phyloP scores from a whole-genome alignment of 1,140 invertebrate genomes.

The Aplysia californica region DNA sequence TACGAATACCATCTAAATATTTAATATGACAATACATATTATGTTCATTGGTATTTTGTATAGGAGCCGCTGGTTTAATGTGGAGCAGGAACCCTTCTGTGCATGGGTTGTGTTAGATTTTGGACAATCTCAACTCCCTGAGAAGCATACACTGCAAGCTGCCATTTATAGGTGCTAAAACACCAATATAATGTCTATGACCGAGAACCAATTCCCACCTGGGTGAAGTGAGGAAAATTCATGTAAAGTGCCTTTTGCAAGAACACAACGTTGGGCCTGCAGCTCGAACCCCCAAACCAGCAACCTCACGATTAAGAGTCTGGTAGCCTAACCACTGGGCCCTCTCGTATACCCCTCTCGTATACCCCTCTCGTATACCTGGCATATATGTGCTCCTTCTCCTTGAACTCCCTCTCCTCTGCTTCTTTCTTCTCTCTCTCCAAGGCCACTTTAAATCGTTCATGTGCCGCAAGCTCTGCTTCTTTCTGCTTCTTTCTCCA shows the following conservation, averaged over 20 bases:
- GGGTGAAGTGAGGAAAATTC: background rate
- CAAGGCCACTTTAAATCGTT: constrained; percentile 45
- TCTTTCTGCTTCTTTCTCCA: constrained; percentile 14
- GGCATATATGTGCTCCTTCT: constrained; percentile 52
- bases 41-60: no score
- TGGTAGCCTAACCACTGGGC: no score
- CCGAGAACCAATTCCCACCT: background rate
- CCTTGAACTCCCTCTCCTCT: constrained; percentile 44
- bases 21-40: no score
- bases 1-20: no score
- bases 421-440: constrained; percentile 43
- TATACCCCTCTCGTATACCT: constrained; percentile 38
- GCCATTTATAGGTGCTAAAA: no score
- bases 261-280: background rate
- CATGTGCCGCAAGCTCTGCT: constrained; percentile 16
- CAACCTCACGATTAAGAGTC: no score
- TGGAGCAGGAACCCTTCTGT: no score
- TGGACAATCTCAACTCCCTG: no score
- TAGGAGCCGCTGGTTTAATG: no score
- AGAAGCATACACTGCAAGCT: no score
- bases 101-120: no score
- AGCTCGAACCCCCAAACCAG: background rate
- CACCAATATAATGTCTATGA: background rate
- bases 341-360: no score
- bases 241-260: background rate